phyloP scores from a whole-genome alignment of 2,797 vertebrate genomes.

The Xiphorhynchus erythropygius region DNA sequence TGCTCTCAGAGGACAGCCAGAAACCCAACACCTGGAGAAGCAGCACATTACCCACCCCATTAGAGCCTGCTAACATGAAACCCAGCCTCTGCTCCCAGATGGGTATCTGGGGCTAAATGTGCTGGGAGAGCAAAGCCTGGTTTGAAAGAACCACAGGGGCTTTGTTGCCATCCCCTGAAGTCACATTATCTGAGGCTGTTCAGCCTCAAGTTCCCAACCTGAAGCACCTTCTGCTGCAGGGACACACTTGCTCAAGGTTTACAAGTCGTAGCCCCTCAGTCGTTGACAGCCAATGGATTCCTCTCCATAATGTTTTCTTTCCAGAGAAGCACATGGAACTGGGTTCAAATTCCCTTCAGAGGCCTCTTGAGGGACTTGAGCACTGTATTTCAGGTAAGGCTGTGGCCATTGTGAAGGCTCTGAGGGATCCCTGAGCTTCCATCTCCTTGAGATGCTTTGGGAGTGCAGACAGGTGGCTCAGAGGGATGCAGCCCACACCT shows the following conservation, averaged over 20 bases:
- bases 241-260: background rate
- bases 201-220: background rate
- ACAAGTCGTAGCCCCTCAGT: background rate
- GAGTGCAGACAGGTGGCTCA: rapidly evolving
- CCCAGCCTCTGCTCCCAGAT: background rate
- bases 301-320: background rate
- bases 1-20: background rate
- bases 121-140: background rate
- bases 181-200: background rate
- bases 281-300: rapidly evolving
- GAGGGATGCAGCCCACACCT: background rate
- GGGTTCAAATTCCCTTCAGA: background rate
- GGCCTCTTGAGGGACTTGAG: background rate
- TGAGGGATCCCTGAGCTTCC: background rate
- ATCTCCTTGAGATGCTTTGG: rapidly evolving
- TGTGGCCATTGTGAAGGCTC: background rate
- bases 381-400: rapidly evolving
- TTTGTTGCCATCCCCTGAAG: background rate
- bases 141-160: background rate
- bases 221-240: background rate
- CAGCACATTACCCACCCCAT: background rate
- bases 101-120: background rate
- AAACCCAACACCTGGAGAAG: background rate
- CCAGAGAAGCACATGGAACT: rapidly evolving
- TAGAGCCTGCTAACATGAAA: background rate